Percentiles rank a stretch among this genome's conserved stretches.
Conservation (phyloP, 2,888 invertebrate species). For the Macaria liturata region DNA sequence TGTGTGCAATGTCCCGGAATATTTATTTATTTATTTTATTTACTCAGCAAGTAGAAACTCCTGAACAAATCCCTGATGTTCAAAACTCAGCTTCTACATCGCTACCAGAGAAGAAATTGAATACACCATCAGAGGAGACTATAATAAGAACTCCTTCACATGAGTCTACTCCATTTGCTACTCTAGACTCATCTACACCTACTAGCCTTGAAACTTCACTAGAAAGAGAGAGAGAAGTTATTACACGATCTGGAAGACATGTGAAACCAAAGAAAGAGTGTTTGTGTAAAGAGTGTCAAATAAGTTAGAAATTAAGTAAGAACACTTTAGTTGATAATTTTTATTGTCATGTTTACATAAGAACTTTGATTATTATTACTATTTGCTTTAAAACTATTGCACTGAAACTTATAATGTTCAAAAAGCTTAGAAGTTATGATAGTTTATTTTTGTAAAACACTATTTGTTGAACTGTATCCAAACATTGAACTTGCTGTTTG, state of each 20-base stretch:
- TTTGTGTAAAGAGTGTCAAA: constrained; percentile 4
- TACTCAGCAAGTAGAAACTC: not conserved
- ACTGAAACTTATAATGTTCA: constrained; percentile 3
- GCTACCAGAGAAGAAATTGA: constrained; percentile 1
- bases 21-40: too few species aligned
- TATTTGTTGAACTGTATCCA: not conserved
- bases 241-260: constrained; percentile 1
- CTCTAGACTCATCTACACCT: constrained; percentile 3
- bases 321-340: not conserved
- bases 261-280: constrained; percentile 3
- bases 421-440: not conserved
- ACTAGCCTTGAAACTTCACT: constrained; percentile 2
- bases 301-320: not conserved
- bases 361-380: not conserved
- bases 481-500: not conserved
- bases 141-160: not conserved
- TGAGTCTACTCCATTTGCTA: not conserved
- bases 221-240: constrained; percentile 2
- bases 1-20: too few species aligned
- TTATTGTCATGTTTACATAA: constrained; percentile 1
- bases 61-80: not conserved
- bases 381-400: not conserved
- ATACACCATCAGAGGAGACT: not conserved
- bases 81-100: not conserved
- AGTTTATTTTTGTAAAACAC: not conserved